A percentile compares a stretch with the other conserved stretches of the same genome.
Evolutionary conservation across 2,797 vertebrate species (phyloP).

Genomic region (Liasis olivaceus): DNA sequence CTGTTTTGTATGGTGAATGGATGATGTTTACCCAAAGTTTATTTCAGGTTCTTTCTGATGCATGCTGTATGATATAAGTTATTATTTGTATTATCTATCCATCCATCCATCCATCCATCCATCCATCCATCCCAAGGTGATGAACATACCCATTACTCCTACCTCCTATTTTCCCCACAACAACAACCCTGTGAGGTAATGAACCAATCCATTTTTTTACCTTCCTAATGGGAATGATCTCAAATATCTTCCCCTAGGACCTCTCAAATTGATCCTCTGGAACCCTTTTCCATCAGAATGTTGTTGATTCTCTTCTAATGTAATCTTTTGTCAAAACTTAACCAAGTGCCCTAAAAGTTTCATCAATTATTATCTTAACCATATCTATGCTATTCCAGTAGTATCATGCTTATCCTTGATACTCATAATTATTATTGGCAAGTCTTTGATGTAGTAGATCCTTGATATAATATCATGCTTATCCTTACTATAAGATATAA

Average conservation of each 20-base stretch:
- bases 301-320: slow-evolving; percentile 42
- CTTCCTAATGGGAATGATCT: no score
- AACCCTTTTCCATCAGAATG: slow-evolving; percentile 62
- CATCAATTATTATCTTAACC: slow-evolving; percentile 64
- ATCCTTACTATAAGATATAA: slow-evolving; percentile 79
- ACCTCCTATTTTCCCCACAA: not conserved
- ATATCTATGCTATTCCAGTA: slow-evolving; percentile 69
- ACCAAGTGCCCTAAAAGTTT: slow-evolving; percentile 64
- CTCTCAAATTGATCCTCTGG: no score
- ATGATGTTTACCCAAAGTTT: not conserved
- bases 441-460: slow-evolving; percentile 81
- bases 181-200: not conserved
- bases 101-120: no score
- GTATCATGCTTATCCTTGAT: slow-evolving; percentile 68
- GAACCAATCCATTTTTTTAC: not conserved
- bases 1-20: not conserved
- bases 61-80: not conserved
- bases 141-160: not conserved
- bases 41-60: not conserved
- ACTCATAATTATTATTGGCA: slow-evolving; percentile 73
- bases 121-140: not conserved
- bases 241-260: no score
- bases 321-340: slow-evolving; percentile 52
- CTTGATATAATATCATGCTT: slow-evolving; percentile 79
- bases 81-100: not conserved